Base-by-base conservation (phyloP, 2,888 invertebrate genomes). In the Brachypalpus laphriformis region DNA sequence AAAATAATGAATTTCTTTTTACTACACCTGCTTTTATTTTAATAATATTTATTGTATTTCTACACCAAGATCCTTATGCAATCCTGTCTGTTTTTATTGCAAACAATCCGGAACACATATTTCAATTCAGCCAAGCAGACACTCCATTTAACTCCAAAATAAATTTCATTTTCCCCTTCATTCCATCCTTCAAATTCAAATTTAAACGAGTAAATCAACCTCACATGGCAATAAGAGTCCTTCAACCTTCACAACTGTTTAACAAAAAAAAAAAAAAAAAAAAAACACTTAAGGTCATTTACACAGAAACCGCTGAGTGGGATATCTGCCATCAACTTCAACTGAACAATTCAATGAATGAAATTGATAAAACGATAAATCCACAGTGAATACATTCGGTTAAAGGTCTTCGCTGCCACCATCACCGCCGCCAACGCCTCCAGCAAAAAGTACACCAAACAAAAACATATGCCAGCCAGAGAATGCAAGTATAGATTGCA, bases 121-220 rank as follows among this genome's bases (percentile, higher is more conserved):
- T 8, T 9, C 8, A 8, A 1, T 34, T 42, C 16, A n/a, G n/a
- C n/a, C 37, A 11, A 4, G n/a, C 14, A 40, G 5, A 14, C 42
- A 42, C 42, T 42, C 42, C 42, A 42, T 16, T 42, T 42, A 42
- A 42, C 7, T 6, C 22, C 22, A 54, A 42, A 42, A 77, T 70
- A 34, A 70, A 51, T 70, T 61, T 34, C 11, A 6, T 25, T 70
- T 59, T 72, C 51, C 61, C 34, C 54, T 51, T 59, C 28, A 51
- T 45, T 77, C 59, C 49, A 54, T 63, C 59, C 51, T 75, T 82
- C 57, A 68, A 71, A 71, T 75, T 68, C 65, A 51, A 70, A 81
- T 76, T 82, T 71, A 37, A 70, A 82, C 63, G 20, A 82, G 76
- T 70, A 70, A 56, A 76, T 76, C 82, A 76, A 82, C 82, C 65